A percentile compares a stretch with the other conserved stretches of the same genome.
phyloP scores from a whole-genome alignment of 2,888 invertebrate genomes.

The Blera fallax region DNA sequence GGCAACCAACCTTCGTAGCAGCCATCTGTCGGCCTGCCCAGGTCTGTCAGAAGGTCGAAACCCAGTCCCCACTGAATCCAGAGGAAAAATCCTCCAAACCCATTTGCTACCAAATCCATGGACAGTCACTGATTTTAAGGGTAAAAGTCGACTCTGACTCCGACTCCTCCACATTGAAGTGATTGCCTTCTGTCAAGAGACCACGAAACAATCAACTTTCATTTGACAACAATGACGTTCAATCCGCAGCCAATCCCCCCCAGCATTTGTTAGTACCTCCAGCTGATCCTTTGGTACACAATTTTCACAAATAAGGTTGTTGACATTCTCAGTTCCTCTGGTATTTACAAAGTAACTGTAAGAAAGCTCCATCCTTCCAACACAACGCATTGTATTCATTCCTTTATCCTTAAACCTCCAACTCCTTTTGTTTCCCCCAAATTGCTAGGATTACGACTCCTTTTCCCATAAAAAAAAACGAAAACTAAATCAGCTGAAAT shows the following conservation, averaged over 20 bases:
- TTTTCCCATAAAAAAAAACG: background rate
- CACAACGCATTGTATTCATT: slow-evolving; percentile 6
- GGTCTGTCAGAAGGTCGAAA: too few relatives aligned
- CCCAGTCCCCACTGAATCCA: too few relatives aligned
- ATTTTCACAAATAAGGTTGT: slow-evolving; percentile 31
- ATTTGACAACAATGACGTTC: background rate
- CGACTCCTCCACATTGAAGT: background rate
- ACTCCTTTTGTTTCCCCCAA: background rate
- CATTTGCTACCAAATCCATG: too few relatives aligned
- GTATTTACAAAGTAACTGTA: background rate
- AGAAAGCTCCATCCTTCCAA: background rate
- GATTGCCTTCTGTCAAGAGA: background rate
- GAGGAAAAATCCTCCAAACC: too few relatives aligned
- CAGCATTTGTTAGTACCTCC: background rate
- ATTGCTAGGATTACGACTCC: slow-evolving; percentile 1
- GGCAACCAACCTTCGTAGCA: too few relatives aligned
- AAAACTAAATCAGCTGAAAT: slow-evolving; percentile 52
- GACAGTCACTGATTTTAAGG: too few relatives aligned
- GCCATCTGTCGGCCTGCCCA: too few relatives aligned
- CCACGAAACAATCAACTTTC: background rate
- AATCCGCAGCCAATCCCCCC: background rate
- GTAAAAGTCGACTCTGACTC: background rate
- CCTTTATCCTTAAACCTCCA: background rate
- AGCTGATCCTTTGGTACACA: background rate
- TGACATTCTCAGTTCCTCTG: slow-evolving; percentile 13